Conservation (phyloP, 2,888 invertebrate species). For the Spodoptera picta region DNA sequence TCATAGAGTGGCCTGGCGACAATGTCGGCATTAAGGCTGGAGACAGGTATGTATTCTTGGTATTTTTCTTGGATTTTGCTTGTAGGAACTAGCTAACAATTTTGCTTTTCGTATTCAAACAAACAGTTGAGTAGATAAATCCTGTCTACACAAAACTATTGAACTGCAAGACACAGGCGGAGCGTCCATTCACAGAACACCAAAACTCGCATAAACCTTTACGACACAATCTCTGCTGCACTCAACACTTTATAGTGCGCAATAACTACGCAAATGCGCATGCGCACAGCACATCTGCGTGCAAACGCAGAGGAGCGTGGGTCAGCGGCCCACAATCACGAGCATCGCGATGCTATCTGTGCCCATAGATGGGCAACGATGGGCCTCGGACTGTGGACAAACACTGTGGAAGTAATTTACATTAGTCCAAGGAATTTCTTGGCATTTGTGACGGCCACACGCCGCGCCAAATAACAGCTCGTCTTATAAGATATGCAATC, state of each 20-base stretch:
- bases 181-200: slow-evolving; percentile 30
- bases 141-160: slow-evolving; percentile 9
- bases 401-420: slow-evolving; percentile 53
- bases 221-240: slow-evolving; percentile 44
- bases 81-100: neutral
- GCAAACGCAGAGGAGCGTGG: slow-evolving; percentile 22
- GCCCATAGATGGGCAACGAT: slow-evolving; percentile 53
- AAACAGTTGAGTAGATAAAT: neutral
- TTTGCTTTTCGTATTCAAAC: neutral
- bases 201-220: slow-evolving; percentile 46
- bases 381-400: slow-evolving; percentile 44
- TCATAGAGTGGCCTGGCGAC: slow-evolving; percentile 95
- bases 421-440: slow-evolving; percentile 47
- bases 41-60: slow-evolving; percentile 92
- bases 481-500: slow-evolving; percentile 31
- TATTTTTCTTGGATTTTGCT: neutral
- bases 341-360: slow-evolving; percentile 55
- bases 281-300: slow-evolving; percentile 29
- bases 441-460: slow-evolving; percentile 39
- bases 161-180: slow-evolving; percentile 27
- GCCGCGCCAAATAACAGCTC: slow-evolving; percentile 36
- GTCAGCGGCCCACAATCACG: slow-evolving; percentile 54
- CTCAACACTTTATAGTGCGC: slow-evolving; percentile 35
- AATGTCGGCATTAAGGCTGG: slow-evolving; percentile 92
- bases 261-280: slow-evolving; percentile 37